Evolutionary conservation across 2,797 vertebrate genomes (phyloP).

Genomic region (Schizopygopsis malacanthus): DNA sequence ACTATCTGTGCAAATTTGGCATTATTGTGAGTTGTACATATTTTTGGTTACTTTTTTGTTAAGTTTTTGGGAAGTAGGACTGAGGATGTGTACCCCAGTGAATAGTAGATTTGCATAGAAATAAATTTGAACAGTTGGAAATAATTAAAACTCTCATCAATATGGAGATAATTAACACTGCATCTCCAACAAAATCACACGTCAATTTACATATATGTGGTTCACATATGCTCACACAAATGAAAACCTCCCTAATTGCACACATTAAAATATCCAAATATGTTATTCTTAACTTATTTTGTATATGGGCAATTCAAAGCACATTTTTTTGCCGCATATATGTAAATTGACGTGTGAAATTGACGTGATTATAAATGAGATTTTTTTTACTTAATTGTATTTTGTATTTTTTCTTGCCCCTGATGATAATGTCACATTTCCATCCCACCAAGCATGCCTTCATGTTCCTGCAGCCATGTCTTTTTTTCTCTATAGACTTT

Average conservation of each 20-base stretch:
- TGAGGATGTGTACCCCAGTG: background rate
- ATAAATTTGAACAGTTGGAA: slow-evolving; percentile 1
- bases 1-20: background rate
- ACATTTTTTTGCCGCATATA: background rate
- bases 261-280: background rate
- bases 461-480: background rate
- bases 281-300: background rate
- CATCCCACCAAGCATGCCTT: background rate
- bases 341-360: no score
- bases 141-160: slow-evolving; percentile 29
- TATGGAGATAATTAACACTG: slow-evolving; percentile 1
- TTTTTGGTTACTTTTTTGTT: slow-evolving; percentile 4
- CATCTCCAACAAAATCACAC: background rate
- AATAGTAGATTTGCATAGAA: slow-evolving; percentile 21
- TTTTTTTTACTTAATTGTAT: background rate
- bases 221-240: background rate
- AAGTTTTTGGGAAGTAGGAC: background rate
- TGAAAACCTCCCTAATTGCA: background rate
- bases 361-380: no score
- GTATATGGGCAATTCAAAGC: background rate
- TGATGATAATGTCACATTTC: background rate
- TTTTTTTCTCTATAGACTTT: background rate
- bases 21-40: background rate
- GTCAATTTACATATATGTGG: background rate
- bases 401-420: background rate